These are phyloP conservation scores for Campoletis sonorensis DNA, from an alignment of 1,140 invertebrate species.

Conservation along the genomic window DNA sequence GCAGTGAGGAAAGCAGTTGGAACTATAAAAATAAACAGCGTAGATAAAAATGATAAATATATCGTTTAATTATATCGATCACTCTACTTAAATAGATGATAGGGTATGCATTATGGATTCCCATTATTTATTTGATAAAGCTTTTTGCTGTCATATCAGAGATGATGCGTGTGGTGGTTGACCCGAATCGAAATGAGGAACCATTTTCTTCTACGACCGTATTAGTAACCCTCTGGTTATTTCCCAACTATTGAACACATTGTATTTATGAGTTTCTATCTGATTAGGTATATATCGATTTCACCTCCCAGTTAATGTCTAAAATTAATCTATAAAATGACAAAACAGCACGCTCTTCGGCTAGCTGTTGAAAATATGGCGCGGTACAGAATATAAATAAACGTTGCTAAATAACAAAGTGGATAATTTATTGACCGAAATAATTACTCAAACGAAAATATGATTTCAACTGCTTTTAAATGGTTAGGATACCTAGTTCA, in stretches of 20 bases:
- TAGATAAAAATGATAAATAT: no score
- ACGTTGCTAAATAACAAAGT: no score
- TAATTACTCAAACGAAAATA: background rate
- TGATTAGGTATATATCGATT: conserved; percentile 45
- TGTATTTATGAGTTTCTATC: conserved; percentile 46
- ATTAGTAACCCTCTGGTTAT: conserved; percentile 19
- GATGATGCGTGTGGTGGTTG: conserved; percentile 1
- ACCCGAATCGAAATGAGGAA: background rate
- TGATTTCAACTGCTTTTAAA: no score
- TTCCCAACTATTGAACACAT: conserved; percentile 26
- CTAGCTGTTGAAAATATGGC: background rate
- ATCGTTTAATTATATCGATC: no score
- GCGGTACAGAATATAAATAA: no score
- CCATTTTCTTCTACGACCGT: background rate
- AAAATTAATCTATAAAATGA: background rate
- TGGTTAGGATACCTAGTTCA: no score
- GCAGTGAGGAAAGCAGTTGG: no score
- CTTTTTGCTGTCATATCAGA: background rate
- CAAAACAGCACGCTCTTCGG: background rate
- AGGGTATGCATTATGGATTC: background rate
- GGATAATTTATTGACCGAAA: no score
- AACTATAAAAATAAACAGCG: no score
- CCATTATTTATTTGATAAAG: background rate
- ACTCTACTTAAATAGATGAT: background rate
- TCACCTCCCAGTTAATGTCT: background rate